Base-by-base conservation (phyloP, 2,888 invertebrate genomes). In the Scaptomyza flava region DNA sequence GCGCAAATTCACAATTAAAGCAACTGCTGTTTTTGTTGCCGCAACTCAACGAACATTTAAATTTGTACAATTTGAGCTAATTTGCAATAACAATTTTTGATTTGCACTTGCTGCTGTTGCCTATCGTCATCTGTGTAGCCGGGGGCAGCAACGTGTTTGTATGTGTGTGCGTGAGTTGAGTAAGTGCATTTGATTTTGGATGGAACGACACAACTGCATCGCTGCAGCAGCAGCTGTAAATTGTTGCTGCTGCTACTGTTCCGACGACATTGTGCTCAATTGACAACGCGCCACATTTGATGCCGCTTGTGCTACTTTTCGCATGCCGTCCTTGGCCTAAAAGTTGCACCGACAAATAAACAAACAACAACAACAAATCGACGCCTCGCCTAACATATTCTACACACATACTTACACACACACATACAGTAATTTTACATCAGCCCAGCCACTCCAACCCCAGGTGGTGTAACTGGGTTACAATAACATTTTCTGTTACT, bases 261-360 rank as follows among this genome's bases (percentile, higher is more conserved):
- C 52, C 65, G 60, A 65, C 51, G 58, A 58, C 65, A 61, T 61
- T 73, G 65, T 62, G 65, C 65, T 70, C 76, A 75, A 73, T 73
- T 74, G 62, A 62, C 77, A 66, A 42, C 57, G 65, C 60, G 60
- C 65, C 50, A 54, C 60, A 75, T 65, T 70, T 58, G 64, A 43
- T 75, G 61, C 61, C 52, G 68, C 67, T 64, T 83, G 78, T 75
- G 68, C 83, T 57, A 80, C 74, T 68, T 86, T 81, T 77, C 64
- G 63, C 64, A 71, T 66, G 62, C 50, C 71, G 81, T 80, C 81
- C 81, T 83, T 81, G 81, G 86, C 81, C 85, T 63, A 84, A 72
- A 81, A 81, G 63, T 36, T 65, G 56, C 62, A 72, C 62, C 62
- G 73, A 56, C 73, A 63, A 66, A 67, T 38, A 62, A 57, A 27